Percentiles rank a stretch among this genome's conserved stretches.
phyloP scores from a whole-genome alignment of 2,888 invertebrate species.

The Oscheius myriophilus region DNA sequence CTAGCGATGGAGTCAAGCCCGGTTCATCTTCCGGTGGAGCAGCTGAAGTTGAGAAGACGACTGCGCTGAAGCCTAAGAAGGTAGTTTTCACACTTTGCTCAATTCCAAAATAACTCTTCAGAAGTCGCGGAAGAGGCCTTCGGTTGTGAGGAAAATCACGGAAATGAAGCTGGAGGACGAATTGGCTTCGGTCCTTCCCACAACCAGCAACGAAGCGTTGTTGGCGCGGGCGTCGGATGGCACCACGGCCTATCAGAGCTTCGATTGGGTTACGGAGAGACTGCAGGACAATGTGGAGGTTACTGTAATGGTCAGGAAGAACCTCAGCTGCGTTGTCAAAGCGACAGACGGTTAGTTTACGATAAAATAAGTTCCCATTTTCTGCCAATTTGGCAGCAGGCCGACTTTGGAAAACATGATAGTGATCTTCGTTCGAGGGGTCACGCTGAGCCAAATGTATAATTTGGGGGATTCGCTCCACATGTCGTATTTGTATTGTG shows the following conservation, averaged over 20 bases:
- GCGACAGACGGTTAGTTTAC: conserved; percentile 9
- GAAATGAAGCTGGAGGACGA: conserved; percentile 54
- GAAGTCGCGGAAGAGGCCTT: conserved; percentile 51
- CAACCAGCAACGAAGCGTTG: conserved; percentile 3
- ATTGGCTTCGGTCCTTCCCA: conserved; percentile 40
- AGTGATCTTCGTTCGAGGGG: too few species aligned
- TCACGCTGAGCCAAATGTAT: too few species aligned
- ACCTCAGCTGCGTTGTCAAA: conserved; percentile 33
- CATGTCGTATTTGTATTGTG: too few species aligned
- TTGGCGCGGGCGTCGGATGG: conserved; percentile 1
- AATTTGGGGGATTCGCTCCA: too few species aligned
- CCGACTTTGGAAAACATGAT: too few species aligned
- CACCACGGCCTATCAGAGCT: conserved; percentile 4
- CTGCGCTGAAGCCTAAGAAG: conserved; percentile 50
- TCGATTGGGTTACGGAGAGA: conserved; percentile 18
- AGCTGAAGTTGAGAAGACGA: conserved; percentile 36
- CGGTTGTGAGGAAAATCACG: conserved; percentile 47
- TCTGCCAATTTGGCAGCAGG: too few species aligned
- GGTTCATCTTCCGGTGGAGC: conserved; percentile 42
- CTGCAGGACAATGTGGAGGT: conserved; percentile 32
- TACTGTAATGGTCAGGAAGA: conserved; percentile 41
- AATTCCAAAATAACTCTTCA: background rate
- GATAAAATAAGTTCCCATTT: too few species aligned
- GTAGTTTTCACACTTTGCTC: conserved; percentile 5
- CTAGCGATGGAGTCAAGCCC: conserved; percentile 63